Conservation (phyloP, 2,888 invertebrate species). For the Blastobasis lacticolella region DNA sequence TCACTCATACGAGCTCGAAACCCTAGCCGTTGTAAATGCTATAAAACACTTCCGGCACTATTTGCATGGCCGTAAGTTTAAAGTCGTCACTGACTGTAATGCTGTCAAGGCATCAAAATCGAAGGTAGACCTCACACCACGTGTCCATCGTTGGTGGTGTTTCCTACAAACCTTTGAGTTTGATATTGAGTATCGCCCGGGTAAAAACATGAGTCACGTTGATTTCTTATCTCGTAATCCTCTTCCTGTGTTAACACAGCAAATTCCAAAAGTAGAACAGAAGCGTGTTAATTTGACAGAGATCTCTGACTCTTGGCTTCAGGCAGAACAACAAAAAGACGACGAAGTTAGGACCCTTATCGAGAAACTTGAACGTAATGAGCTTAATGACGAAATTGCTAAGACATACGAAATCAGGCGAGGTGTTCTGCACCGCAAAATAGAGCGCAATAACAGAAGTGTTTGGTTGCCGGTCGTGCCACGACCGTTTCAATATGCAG, state of each 20-base stretch:
- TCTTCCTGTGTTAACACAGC: background rate
- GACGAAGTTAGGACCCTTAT: slow-evolving; percentile 1
- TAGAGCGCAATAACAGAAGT: slow-evolving; percentile 14
- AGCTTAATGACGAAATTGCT: background rate
- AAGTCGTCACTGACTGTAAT: slow-evolving; percentile 19
- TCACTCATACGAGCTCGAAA: slow-evolving; percentile 20
- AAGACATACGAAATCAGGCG: slow-evolving; percentile 11
- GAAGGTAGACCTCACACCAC: slow-evolving; percentile 13
- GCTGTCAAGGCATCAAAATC: slow-evolving; percentile 14
- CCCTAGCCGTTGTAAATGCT: slow-evolving; percentile 18
- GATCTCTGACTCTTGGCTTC: slow-evolving; percentile 7
- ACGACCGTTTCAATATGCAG: slow-evolving; percentile 16
- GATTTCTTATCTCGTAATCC: slow-evolving; percentile 12
- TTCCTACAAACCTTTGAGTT: slow-evolving; percentile 15
- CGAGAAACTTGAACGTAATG: background rate
- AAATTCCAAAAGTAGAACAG: slow-evolving; percentile 1
- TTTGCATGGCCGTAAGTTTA: slow-evolving; percentile 15
- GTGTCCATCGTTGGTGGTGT: slow-evolving; percentile 17
- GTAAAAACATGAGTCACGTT: slow-evolving; percentile 10
- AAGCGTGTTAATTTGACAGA: slow-evolving; percentile 4
- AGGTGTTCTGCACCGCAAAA: slow-evolving; percentile 9
- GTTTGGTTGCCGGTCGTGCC: slow-evolving; percentile 15
- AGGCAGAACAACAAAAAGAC: slow-evolving; percentile 6
- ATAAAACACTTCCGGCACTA: slow-evolving; percentile 19
- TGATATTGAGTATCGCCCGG: slow-evolving; percentile 5